Conservation (phyloP, 30 jellyfish, hydroid and myxozoan species). For the Aurelia sp. region DNA sequence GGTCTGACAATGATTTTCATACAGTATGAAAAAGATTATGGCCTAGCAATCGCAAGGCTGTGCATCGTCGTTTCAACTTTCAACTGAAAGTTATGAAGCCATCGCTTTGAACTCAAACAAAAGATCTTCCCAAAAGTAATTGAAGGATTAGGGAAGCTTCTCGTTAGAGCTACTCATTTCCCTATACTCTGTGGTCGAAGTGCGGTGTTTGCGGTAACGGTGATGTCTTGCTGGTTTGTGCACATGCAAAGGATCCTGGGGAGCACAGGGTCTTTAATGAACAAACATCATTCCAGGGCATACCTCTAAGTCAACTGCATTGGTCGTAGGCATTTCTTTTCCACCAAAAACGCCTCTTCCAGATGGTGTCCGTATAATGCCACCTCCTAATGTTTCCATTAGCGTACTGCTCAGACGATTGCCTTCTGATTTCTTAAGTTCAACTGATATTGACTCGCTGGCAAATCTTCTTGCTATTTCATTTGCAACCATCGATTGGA, state of each 20-base stretch:
- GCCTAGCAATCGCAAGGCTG: no score
- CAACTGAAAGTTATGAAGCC: no score
- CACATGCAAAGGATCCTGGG: background rate
- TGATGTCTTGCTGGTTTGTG: background rate
- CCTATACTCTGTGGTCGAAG: no score
- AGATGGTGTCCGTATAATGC: slow-evolving; percentile 36
- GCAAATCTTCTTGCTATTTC: slow-evolving; percentile 41
- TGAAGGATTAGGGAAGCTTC: no score
- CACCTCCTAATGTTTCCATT: slow-evolving; percentile 37
- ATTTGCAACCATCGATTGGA: slow-evolving; percentile 31
- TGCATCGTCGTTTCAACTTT: no score
- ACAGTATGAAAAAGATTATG: no score
- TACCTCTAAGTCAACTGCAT: slow-evolving; percentile 34
- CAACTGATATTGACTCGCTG: slow-evolving; percentile 42
- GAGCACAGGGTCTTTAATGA: background rate
- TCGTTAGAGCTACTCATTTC: no score
- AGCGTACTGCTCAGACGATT: background rate
- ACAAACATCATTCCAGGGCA: background rate
- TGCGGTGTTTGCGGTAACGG: no score
- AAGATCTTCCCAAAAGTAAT: no score
- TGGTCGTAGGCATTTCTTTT: background rate
- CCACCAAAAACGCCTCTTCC: slow-evolving; percentile 15
- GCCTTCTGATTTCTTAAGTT: slow-evolving; percentile 34
- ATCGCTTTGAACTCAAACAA: no score
- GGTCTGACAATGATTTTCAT: no score